Evolutionary conservation across 2,113 vertebrate genomes (phyloP).

Genomic region (Diphyllodes magnificus): DNA sequence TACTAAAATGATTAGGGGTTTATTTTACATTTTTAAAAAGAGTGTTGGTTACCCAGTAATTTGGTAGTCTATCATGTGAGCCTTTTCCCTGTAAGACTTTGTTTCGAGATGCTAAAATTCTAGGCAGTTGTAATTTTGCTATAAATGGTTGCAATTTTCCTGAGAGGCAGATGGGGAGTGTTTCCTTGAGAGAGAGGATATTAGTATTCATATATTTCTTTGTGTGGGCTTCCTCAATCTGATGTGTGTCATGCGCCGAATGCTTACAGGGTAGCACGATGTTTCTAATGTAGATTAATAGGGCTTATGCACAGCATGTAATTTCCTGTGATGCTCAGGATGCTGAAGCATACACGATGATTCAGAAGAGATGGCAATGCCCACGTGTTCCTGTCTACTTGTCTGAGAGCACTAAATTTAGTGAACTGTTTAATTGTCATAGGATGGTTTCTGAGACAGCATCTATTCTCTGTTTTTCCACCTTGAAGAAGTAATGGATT

Average conservation of each 20-base stretch:
- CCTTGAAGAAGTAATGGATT: slow-evolving; percentile 22
- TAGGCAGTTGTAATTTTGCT: background rate
- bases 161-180: background rate
- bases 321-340: background rate
- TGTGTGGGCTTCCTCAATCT: slow-evolving; percentile 34
- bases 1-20: background rate
- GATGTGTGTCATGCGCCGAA: background rate
- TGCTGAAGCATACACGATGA: background rate
- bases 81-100: background rate
- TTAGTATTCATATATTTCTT: slow-evolving; percentile 38
- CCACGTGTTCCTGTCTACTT: background rate
- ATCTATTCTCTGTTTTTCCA: background rate
- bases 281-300: slow-evolving; percentile 13
- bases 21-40: background rate
- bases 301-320: background rate
- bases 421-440: slow-evolving; percentile 3
- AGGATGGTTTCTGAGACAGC: background rate
- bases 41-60: background rate
- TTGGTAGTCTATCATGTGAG: background rate
- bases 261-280: background rate
- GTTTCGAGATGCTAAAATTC: background rate
- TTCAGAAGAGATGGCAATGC: background rate
- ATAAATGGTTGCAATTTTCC: background rate
- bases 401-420: slow-evolving; percentile 17
- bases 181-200: slow-evolving; percentile 11